Base-by-base conservation (phyloP, 2,113 vertebrate genomes). In the Archocentrus centrarchus region DNA sequence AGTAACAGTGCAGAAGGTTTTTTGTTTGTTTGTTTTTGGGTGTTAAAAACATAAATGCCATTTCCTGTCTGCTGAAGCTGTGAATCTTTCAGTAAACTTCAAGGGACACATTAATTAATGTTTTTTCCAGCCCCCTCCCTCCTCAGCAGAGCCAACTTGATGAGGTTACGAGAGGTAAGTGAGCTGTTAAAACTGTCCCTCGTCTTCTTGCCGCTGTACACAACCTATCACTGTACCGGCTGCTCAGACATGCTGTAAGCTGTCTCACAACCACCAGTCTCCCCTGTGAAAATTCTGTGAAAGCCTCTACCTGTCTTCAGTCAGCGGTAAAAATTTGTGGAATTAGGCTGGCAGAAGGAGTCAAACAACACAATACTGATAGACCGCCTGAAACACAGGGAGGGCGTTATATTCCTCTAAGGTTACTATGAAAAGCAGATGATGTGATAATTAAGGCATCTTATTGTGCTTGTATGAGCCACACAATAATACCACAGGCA, bases 151-250 rank as follows among this genome's bases (percentile, higher is more conserved):
- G 66, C 47, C 66, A 73, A 73, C 47, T 32, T 73, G 10, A 73
- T 73, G 66, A 53, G 53, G 47, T 30, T 73, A 73, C 44, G 53
- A 53, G 47, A 53, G 17, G 24, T 73, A 73, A 73, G 44, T 53
- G 11, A 73, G 47, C 66, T 53, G 66, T 73, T 73, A 53, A 73
- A 53, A 53, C 66, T 53, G 47, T 73, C 47, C 44, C 66, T 73
- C 44, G 5, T 73, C 66, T 50, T 73, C 66, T 53, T 27, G 32
- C 66, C 10, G 11, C 44, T 53, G 66, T 53, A 73, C 66, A 73
- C 66, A 73, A 27, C 66, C 44, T n/a, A 53, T 53, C 66, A 53
- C 66, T 73, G 47, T 53, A 44, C 27, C 47, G 27, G 2, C 6
- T 32, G 47, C 68, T 73, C 47, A 53, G 68, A 55, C 68, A 32